A percentile compares a stretch with the other conserved stretches of the same genome.
Conservation (phyloP, 1,140 invertebrate genomes). For the Conus betulinus region DNA sequence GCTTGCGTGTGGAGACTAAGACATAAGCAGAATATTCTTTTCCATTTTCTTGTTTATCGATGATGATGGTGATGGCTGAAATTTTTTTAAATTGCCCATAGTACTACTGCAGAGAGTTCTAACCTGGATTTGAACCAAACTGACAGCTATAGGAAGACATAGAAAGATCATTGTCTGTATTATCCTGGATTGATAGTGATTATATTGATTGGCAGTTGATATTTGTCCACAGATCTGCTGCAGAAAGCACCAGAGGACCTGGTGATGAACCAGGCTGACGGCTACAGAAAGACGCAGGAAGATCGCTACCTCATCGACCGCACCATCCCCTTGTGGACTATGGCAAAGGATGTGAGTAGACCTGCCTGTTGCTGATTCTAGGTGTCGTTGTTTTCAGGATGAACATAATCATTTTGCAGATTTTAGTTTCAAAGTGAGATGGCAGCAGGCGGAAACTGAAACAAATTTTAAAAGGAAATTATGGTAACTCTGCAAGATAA, state of each 20-base stretch:
- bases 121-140: slow-evolving; percentile 72
- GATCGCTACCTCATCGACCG: slow-evolving; percentile 72
- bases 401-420: too few relatives aligned
- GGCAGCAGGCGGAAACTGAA: too few relatives aligned
- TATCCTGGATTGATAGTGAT: not conserved
- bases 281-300: slow-evolving; percentile 67
- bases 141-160: slow-evolving; percentile 66
- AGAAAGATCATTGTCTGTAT: slow-evolving; percentile 68
- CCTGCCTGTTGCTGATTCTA: not conserved
- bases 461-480: too few relatives aligned
- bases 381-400: too few relatives aligned
- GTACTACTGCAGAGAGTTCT: not conserved
- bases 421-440: too few relatives aligned
- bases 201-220: not conserved
- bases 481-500: too few relatives aligned
- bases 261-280: slow-evolving; percentile 74
- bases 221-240: slow-evolving; percentile 64
- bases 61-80: too few relatives aligned
- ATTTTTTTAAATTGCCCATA: too few relatives aligned
- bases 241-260: slow-evolving; percentile 71
- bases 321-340: slow-evolving; percentile 72
- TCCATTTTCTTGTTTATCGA: too few relatives aligned
- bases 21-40: too few relatives aligned
- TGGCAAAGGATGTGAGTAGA: slow-evolving; percentile 75
- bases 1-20: too few relatives aligned